Conservation (phyloP, 2,888 invertebrate species). For the Acheta domesticus region DNA sequence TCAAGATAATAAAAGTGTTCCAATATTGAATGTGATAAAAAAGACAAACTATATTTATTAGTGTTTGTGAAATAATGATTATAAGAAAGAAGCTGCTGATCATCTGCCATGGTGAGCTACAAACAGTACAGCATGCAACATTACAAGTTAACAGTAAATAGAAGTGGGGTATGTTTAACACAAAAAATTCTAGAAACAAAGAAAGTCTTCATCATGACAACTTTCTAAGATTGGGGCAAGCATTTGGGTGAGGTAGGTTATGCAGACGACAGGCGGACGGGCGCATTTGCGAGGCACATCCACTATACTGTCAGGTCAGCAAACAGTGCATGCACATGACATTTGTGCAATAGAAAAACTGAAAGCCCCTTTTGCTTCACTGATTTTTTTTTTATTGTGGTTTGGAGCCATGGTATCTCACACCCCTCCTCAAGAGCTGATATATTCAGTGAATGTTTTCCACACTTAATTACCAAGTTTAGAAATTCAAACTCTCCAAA, state of each 20-base stretch:
- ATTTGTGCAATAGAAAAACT: neutral
- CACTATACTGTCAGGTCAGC: conserved; percentile 1
- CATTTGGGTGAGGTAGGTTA: neutral
- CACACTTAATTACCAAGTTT: too few relatives aligned
- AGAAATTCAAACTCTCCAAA: too few relatives aligned
- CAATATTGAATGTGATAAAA: too few relatives aligned
- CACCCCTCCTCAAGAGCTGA: too few relatives aligned
- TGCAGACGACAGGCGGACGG: neutral
- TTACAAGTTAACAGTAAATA: neutral
- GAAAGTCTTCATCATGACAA: conserved; percentile 5
- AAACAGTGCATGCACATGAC: conserved; percentile 1
- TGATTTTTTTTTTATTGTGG: too few relatives aligned
- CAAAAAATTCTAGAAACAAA: neutral
- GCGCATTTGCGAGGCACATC: conserved; percentile 10
- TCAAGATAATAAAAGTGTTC: too few relatives aligned
- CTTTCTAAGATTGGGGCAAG: conserved; percentile 18
- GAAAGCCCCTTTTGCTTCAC: neutral
- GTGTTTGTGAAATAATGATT: too few relatives aligned
- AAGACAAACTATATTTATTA: too few relatives aligned
- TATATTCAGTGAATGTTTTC: too few relatives aligned
- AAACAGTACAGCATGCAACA: neutral
- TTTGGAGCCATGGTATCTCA: too few relatives aligned
- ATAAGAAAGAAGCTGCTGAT: neutral
- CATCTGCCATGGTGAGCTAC: neutral
- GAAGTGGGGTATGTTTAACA: neutral